phyloP scores from a whole-genome alignment of 2,797 vertebrate species.

The Discoglossus pictus region DNA sequence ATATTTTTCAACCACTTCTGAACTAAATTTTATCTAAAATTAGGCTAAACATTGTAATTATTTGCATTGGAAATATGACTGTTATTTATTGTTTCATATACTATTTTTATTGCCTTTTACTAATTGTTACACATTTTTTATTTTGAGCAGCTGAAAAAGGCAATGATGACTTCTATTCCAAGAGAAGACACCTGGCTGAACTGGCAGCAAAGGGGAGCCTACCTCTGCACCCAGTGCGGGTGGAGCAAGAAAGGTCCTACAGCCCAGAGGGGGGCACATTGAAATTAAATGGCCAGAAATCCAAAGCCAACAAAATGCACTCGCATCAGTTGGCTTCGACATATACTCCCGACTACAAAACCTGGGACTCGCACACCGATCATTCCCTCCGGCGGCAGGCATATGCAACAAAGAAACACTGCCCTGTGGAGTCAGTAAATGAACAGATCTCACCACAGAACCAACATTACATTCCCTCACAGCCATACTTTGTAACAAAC shows the following conservation, averaged over 20 bases:
- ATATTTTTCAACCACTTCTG: no score
- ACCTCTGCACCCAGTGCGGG: slow-evolving; percentile 85
- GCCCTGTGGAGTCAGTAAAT: slow-evolving; percentile 81
- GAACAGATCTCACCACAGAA: slow-evolving; percentile 85
- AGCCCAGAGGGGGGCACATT: slow-evolving; percentile 78
- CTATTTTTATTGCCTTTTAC: no score
- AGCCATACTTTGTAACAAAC: slow-evolving; percentile 99
- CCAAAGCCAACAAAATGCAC: slow-evolving; percentile 75
- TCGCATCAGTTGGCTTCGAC: slow-evolving; percentile 81
- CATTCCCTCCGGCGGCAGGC: slow-evolving; percentile 86
- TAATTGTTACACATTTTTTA: slow-evolving; percentile 51
- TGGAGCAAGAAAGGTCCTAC: slow-evolving; percentile 85
- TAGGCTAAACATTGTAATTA: no score
- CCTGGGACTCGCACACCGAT: slow-evolving; percentile 91
- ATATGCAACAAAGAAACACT: slow-evolving; percentile 85
- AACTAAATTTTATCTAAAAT: no score
- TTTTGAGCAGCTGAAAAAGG: slow-evolving; percentile 84
- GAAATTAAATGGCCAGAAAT: slow-evolving; percentile 87
- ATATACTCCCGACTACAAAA: slow-evolving; percentile 81
- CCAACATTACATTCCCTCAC: slow-evolving; percentile 90
- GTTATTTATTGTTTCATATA: no score
- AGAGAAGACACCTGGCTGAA: slow-evolving; percentile 88
- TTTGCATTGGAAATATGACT: no score
- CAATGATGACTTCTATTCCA: slow-evolving; percentile 90
- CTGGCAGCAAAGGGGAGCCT: slow-evolving; percentile 87